Conservation (phyloP, 2,888 invertebrate genomes). For the Acronicta aceris region DNA sequence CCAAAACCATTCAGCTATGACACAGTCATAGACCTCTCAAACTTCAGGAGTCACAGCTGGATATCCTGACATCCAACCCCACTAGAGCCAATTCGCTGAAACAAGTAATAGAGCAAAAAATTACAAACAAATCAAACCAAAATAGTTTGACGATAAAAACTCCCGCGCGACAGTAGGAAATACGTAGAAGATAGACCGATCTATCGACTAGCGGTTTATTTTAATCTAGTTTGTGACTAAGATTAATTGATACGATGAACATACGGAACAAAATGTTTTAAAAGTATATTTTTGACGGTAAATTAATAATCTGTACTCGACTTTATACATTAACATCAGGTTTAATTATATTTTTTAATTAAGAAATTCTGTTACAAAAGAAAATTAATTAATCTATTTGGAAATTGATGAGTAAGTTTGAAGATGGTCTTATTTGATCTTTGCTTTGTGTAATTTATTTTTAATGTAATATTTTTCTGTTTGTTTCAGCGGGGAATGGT, state of each 20-base stretch:
- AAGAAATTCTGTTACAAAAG: conserved; percentile 24
- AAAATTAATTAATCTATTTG: conserved; percentile 34
- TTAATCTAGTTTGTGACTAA: conserved; percentile 61
- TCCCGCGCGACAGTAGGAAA: conserved; percentile 9
- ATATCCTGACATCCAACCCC: not conserved
- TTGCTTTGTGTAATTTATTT: conserved; percentile 9
- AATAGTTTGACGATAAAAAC: conserved; percentile 21
- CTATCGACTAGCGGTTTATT: conserved; percentile 56
- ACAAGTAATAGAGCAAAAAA: conserved; percentile 37
- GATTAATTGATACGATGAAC: conserved; percentile 60
- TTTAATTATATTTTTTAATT: conserved; percentile 53
- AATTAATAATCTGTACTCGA: conserved; percentile 37
- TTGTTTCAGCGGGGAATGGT: conserved; percentile 97
- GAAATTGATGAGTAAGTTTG: conserved; percentile 11
- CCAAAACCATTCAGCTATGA: conserved; percentile 16
- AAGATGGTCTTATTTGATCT: not conserved
- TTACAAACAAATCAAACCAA: conserved; percentile 15
- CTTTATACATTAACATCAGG: conserved; percentile 24
- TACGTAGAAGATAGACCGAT: conserved; percentile 31
- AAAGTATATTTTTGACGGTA: conserved; percentile 40
- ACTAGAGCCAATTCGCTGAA: conserved; percentile 6
- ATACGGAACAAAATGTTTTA: conserved; percentile 33
- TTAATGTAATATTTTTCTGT: conserved; percentile 25
- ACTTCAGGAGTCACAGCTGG: not conserved
- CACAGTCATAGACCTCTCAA: not conserved